A percentile compares a stretch with the other conserved stretches of the same genome.
Conservation (phyloP, 2,888 invertebrate genomes). For the Ernsta delagoae region DNA sequence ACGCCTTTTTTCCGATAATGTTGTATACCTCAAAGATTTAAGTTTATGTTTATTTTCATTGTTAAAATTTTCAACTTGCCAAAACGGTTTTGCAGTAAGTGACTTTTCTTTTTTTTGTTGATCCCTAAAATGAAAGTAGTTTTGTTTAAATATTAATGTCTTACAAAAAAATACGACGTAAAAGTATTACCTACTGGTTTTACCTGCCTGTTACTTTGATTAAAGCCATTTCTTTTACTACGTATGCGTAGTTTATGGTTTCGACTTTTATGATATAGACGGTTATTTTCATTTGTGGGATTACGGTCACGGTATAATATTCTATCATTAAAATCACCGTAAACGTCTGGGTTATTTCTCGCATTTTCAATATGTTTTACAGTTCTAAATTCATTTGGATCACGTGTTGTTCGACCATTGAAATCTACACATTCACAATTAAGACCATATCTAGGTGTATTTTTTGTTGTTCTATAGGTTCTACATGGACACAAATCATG, state of each 20-base stretch:
- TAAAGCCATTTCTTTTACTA: no score
- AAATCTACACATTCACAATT: constrained; percentile 47
- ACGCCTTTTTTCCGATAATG: constrained; percentile 53
- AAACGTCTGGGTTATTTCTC: constrained; percentile 27
- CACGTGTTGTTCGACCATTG: constrained; percentile 41
- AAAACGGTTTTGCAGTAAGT: constrained; percentile 61
- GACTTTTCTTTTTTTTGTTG: constrained; percentile 60
- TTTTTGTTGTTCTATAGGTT: constrained; percentile 45
- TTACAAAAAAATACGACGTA: no score
- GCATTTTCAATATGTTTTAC: constrained; percentile 44
- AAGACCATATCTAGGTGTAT: constrained; percentile 43
- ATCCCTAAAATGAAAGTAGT: constrained; percentile 48
- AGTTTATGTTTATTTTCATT: constrained; percentile 51
- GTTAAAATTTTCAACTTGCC: constrained; percentile 62
- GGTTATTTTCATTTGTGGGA: constrained; percentile 7
- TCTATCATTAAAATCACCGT: constrained; percentile 2
- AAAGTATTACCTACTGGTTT: constrained; percentile 37
- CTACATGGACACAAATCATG: constrained; percentile 53
- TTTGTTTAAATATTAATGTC: no score
- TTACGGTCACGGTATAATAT: constrained; percentile 6
- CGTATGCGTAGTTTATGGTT: no score
- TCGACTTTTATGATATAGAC: constrained; percentile 7
- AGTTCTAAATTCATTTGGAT: constrained; percentile 44
- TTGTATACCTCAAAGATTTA: constrained; percentile 68
- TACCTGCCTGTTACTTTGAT: constrained; percentile 52